These are phyloP conservation scores for Tromatobia lineatoria DNA, from an alignment of 2,888 invertebrate species.

Conservation along the genomic window DNA sequence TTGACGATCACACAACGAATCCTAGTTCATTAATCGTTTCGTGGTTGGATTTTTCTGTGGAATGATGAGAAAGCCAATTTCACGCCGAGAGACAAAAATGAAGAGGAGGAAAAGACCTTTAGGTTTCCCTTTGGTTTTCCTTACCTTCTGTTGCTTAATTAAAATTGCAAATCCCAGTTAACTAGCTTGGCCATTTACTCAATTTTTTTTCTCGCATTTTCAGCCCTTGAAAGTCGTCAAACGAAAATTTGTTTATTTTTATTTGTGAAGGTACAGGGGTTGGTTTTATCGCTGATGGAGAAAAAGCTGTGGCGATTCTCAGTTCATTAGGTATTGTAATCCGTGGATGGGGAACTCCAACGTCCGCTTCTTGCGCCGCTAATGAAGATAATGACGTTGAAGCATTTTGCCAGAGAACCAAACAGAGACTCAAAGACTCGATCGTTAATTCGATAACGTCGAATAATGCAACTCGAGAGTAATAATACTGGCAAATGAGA, in stretches of 20 bases:
- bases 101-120: conserved; percentile 4
- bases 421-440: conserved; percentile 75
- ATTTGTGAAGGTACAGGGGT: conserved; percentile 71
- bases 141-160: conserved; percentile 74
- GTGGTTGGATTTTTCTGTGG: background rate
- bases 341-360: conserved; percentile 68
- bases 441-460: conserved; percentile 80
- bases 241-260: conserved; percentile 83
- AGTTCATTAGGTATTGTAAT: conserved; percentile 85
- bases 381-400: conserved; percentile 85
- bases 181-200: conserved; percentile 77
- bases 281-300: conserved; percentile 54
- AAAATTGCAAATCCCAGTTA: conserved; percentile 83
- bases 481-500: conserved; percentile 66
- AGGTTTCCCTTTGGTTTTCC: conserved; percentile 14
- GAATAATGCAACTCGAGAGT: conserved; percentile 69
- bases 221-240: conserved; percentile 74
- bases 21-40: conserved; percentile 64
- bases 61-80: conserved; percentile 7
- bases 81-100: background rate
- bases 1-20: conserved; percentile 41
- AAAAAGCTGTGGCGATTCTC: conserved; percentile 75
- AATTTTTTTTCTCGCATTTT: conserved; percentile 36
- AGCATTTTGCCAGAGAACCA: conserved; percentile 76
- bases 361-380: conserved; percentile 71